These are phyloP conservation scores for Sebastes glaucus DNA, from an alignment of 2,797 vertebrate genomes.

Conservation along the genomic window DNA sequence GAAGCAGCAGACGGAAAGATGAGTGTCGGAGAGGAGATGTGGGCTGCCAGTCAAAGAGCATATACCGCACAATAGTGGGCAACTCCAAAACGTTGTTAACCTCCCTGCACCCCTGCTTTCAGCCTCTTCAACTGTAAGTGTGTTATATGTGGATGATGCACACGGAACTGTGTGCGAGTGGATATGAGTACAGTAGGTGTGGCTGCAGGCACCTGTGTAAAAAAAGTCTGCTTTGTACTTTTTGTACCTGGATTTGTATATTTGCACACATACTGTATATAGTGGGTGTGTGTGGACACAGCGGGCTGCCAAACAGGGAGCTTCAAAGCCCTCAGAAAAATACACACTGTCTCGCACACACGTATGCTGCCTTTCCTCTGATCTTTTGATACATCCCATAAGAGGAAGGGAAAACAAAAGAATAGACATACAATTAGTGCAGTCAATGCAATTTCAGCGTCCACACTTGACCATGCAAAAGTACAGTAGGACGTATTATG, in stretches of 20 bases:
- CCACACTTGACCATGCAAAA: conserved; percentile 13
- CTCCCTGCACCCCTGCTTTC: background rate
- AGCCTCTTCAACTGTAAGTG: conserved; percentile 18
- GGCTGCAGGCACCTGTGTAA: background rate
- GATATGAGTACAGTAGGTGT: background rate
- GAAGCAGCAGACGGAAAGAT: background rate
- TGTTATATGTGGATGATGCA: background rate
- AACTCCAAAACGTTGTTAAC: conserved; percentile 20
- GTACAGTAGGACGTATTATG: background rate
- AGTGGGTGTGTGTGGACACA: background rate
- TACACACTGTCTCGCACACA: background rate
- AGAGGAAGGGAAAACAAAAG: conserved; percentile 45
- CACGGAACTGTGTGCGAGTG: background rate
- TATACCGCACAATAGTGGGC: conserved; percentile 1
- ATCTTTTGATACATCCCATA: conserved; percentile 47
- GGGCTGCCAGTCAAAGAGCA: conserved; percentile 21
- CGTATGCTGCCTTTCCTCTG: conserved; percentile 34
- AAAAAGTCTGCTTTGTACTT: background rate
- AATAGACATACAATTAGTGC: conserved; percentile 32
- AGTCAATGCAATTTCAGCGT: conserved; percentile 34
- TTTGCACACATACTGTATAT: background rate
- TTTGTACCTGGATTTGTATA: conserved; percentile 14
- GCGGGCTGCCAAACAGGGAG: background rate
- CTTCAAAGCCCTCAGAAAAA: background rate
- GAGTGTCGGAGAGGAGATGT: background rate